These are phyloP conservation scores for Hydraecia micacea DNA, from an alignment of 2,888 invertebrate genomes.

Conservation along the genomic window DNA sequence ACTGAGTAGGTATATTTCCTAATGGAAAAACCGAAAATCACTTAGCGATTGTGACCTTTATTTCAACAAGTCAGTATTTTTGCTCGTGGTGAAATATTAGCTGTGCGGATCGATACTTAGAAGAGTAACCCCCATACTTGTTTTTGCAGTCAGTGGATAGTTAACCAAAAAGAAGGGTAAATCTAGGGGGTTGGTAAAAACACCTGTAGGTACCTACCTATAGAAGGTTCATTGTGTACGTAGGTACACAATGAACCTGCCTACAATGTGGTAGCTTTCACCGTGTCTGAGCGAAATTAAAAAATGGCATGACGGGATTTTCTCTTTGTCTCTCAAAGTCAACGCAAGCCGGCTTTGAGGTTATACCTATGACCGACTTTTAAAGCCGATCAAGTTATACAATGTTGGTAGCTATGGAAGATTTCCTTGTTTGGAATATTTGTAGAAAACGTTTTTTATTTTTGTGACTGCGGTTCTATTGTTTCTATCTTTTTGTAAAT, in stretches of 20 bases:
- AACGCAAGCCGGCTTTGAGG: slow-evolving; percentile 32
- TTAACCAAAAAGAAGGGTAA: not conserved
- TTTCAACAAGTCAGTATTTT: not conserved
- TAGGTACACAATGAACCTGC: not conserved
- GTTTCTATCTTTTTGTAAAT: not conserved
- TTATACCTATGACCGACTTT: slow-evolving; percentile 36
- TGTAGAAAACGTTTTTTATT: not conserved
- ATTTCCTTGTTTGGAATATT: not conserved
- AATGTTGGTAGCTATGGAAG: not conserved
- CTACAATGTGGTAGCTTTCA: not conserved
- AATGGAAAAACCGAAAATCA: not conserved
- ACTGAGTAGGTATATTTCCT: not conserved
- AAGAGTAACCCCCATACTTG: not conserved
- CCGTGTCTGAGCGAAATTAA: slow-evolving; percentile 24
- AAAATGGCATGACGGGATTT: slow-evolving; percentile 15
- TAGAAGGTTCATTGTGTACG: not conserved
- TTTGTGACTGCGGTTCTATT: not conserved
- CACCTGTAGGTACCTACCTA: not conserved
- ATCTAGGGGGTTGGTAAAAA: not conserved
- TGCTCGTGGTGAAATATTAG: not conserved
- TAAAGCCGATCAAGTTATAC: slow-evolving; percentile 2
- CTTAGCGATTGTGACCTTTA: not conserved
- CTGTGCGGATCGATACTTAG: not conserved
- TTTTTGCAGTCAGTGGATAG: not conserved
- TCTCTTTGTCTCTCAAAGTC: slow-evolving; percentile 27